Evolutionary conservation across 2,113 vertebrate genomes (phyloP), one percentile per base, ranked within the genome.

Genomic region (Crotalus horridus): DNA sequence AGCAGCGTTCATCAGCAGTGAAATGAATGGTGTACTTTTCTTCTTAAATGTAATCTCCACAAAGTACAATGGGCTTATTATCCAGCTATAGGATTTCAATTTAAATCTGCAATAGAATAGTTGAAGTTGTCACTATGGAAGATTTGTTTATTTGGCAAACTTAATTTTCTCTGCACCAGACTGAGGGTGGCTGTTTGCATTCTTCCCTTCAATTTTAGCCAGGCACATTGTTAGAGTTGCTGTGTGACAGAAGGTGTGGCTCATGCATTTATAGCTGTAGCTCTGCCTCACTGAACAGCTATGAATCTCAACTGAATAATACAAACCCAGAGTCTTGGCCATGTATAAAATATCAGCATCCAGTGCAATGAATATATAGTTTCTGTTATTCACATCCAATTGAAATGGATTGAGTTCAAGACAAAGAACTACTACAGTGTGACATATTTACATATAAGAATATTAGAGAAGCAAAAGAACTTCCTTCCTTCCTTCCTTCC

Each of bases 241-340:
- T 85, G 3, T 64, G 64, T 29, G 20, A 53, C n/a, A 91, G 90
- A 56, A 56, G 20, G 29, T 43, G 69, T 74, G 53, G 48, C 26
- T 55, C 64, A 81, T 43, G 26, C 6, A 8, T 91, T 51, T 56
- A 48, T 15, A 17, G 55, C 4, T 43, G 64, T 53, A 85, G 46
- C 61, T 46, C 61, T 55, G 92, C 88, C n/a, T 93, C 89, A 90
- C 43, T 87, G 89, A 90, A 29, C 55, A 87, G 29, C 85, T 29
- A 8, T 51, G 46, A 88, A 92, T 88, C 26, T 61, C 21, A 64
- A 39, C 54, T 33, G 86, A 26, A 13, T 51, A 29, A 88, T 85
- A 58, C 15, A 74, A 20, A n/a, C 17, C 4, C 4, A 15, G n/a
- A 85, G 24, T 81, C 53, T 54, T 56, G 90, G 53, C 23, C 23